Base-by-base conservation (phyloP, 2,888 invertebrate species). In the Micoletzkya japonica region DNA sequence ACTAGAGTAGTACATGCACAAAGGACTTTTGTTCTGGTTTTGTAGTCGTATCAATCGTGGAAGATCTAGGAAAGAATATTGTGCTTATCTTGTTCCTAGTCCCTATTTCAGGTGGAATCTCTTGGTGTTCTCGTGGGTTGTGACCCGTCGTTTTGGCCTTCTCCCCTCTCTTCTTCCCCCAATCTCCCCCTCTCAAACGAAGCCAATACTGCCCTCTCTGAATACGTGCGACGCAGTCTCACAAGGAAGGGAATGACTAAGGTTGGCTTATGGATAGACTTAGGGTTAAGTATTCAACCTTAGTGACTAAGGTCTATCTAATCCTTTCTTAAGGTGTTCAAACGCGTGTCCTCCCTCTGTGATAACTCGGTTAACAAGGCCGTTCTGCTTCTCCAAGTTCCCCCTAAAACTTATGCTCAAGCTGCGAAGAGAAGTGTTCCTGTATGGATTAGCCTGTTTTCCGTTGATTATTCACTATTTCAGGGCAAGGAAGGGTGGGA, bases 391-490 rank as follows among this genome's bases (percentile, higher is more conserved):
- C 76, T 82, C 44, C 73, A 77, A 54, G 66, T 71, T 54, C 76
- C 73, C 26, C 75, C 76, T 10, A 54, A 37, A 1, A 74, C 72
- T 10, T 82, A 82, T 61, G 78, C 80, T 2, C 75, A 81, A 14
- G 80, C 74, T 1, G 79, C 75, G 69, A 71, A 60, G 2, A 7
- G 4, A 20, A 63, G 30, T 30, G 30, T 20, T 49, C 14, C 32
- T 44, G 63, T 63, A 20, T 49, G 63, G 36, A 37, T n/a, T 44
- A 10, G 30, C 6, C n/a, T 58, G 54, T 54, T 26, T 26, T 14
- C n/a, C 24, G 26, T 28, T 14, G 30, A 26, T 3, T n/a, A n/a
- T n/a, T n/a, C n/a, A n/a, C n/a, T n/a, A n/a, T n/a, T n/a, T 26
- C 7, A 26, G 10, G 54, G 3, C 2, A 24, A 56, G 14, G 30